Base-by-base conservation (phyloP, 2,797 vertebrate genomes). In the Kryptopterus vitreolus region DNA sequence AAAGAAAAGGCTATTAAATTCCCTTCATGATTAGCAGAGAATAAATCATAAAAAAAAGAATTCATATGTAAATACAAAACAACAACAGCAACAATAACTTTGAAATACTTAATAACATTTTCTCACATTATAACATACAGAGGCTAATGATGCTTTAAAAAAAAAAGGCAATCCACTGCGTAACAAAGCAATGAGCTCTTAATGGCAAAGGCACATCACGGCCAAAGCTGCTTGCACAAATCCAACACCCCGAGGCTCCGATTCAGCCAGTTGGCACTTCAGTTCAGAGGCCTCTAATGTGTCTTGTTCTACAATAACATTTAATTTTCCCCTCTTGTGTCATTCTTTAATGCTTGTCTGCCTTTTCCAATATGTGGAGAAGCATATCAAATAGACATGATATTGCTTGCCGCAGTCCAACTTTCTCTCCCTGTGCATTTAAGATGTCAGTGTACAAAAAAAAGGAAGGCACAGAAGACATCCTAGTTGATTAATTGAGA, bases 91-190 rank as follows among this genome's bases (percentile, higher is more conserved):
- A 10, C n/a, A n/a, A n/a, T n/a, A 8, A 12, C 13, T 20, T 8
- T 43, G 20, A n/a, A 38, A 53, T 55, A 63, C 53, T 22, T 52
- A 53, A 20, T 74, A 31, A 61, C 18, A 55, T 18, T 38, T 62
- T 59, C 78, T 63, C 58, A 43, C 46, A 52, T 80, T 62, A 58
- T 74, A 65, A 29, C n/a, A 58, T 75, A 38, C 26, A 66, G 57
- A n/a, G 16, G 35, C 31, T 68, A 80, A 80, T 48, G 62, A 68
- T 33, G 10, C 22, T 71, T 29, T 53, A 53, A 20, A 74, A 52
- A 48, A 70, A 63, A 61, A 63, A 61, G 24, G 69, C 55, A 78
- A 46, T 69, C 55, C 53, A 70, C 13, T 79, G 31, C 69, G 66
- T 10, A 29, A 66, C 16, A 62, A 74, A 66, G 38, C 58, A 52